phyloP scores from a whole-genome alignment of 1,140 invertebrate genomes.

The Drosophila rhopaloa region DNA sequence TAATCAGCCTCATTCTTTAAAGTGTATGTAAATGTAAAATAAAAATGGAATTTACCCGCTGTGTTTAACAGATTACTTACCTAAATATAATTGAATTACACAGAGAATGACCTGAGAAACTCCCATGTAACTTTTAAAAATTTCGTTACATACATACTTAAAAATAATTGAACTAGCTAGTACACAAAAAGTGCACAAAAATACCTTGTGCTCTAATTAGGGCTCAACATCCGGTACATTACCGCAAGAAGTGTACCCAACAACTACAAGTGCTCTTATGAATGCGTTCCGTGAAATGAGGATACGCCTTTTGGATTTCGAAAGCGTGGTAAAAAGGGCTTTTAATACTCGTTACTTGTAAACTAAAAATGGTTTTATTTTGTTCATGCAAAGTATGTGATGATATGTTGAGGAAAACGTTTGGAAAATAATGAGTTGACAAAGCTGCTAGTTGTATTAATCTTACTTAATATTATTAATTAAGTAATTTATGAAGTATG shows the following conservation, averaged over 20 bases:
- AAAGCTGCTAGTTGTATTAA: no score
- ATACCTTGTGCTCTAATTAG: constrained; percentile 29
- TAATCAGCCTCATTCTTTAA: no score
- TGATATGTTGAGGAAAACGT: no score
- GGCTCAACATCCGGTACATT: constrained; percentile 25
- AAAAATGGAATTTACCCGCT: no score
- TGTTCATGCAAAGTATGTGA: neutral
- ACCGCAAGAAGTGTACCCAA: constrained; percentile 14
- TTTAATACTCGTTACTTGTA: neutral
- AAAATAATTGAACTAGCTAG: constrained; percentile 3
- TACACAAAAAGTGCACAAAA: constrained; percentile 4
- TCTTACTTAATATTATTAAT: no score
- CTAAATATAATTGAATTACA: no score
- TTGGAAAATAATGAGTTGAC: no score
- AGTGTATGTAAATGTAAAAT: no score
- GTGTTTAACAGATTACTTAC: no score
- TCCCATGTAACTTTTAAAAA: no score
- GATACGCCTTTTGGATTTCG: constrained; percentile 25
- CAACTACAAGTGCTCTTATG: constrained; percentile 23
- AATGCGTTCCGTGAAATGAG: constrained; percentile 16
- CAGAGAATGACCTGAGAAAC: neutral
- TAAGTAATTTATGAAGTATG: no score
- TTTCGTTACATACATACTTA: neutral
- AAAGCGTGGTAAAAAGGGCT: neutral
- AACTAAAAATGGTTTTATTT: neutral